Conservation (phyloP, 1,140 invertebrate species). For the Drepana arcuata region DNA sequence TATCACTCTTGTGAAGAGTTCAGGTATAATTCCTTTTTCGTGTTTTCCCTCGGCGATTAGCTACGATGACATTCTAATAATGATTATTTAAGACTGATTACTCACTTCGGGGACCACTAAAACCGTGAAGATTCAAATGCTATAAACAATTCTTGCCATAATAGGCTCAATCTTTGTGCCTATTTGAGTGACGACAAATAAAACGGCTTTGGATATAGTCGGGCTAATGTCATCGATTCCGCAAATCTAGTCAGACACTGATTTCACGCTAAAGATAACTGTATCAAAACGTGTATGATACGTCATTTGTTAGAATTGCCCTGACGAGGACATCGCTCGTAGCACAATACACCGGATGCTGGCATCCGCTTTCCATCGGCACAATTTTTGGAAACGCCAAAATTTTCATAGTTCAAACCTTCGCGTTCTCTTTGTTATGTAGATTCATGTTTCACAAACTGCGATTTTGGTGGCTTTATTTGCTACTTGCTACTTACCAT, state of each 20-base stretch:
- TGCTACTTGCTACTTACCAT: background rate
- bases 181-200: constrained; percentile 7
- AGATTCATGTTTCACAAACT: constrained; percentile 36
- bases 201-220: too few relatives aligned
- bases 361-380: constrained; percentile 51
- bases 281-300: constrained; percentile 41
- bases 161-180: constrained; percentile 5
- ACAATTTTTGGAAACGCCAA: constrained; percentile 64
- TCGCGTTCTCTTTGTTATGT: constrained; percentile 47
- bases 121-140: background rate
- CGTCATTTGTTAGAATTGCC: constrained; percentile 41
- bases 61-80: background rate
- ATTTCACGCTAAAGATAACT: constrained; percentile 52
- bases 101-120: background rate
- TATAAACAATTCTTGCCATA: background rate
- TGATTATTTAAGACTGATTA: constrained; percentile 1
- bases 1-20: too few relatives aligned
- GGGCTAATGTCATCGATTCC: constrained; percentile 14
- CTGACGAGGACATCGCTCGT: constrained; percentile 57
- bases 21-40: too few relatives aligned
- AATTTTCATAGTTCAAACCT: constrained; percentile 53
- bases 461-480: background rate
- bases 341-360: constrained; percentile 48
- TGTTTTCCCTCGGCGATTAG: too few relatives aligned
- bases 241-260: constrained; percentile 21